These are phyloP conservation scores for Gonatopus flavifemur DNA, from an alignment of 1,140 invertebrate species.

Conservation along the genomic window DNA sequence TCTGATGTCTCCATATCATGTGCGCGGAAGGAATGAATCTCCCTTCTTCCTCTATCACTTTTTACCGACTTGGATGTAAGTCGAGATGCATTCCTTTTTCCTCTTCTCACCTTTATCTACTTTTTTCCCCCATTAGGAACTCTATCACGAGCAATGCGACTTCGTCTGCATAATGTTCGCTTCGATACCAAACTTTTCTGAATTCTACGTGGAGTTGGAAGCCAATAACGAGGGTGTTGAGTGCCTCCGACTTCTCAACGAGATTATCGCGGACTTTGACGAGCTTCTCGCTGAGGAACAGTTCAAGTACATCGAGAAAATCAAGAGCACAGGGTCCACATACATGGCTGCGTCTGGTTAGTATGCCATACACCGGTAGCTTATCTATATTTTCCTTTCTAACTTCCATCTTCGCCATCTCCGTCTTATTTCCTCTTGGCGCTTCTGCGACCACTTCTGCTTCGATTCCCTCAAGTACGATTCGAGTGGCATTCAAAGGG, in stretches of 20 bases:
- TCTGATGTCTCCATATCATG: no score
- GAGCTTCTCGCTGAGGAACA: constrained; percentile 82
- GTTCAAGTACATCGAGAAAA: constrained; percentile 94
- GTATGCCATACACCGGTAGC: constrained; percentile 3
- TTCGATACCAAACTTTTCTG: constrained; percentile 95
- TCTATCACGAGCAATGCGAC: constrained; percentile 95
- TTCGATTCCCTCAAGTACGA: no score
- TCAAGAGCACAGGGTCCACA: constrained; percentile 93
- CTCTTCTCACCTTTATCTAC: neutral
- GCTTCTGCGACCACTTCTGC: no score
- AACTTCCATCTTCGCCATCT: neutral
- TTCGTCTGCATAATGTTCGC: constrained; percentile 95
- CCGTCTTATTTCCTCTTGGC: no score
- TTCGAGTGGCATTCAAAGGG: no score
- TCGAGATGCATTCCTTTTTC: no score
- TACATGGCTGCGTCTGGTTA: constrained; percentile 96
- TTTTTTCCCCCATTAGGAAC: constrained; percentile 70
- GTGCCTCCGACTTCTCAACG: constrained; percentile 90
- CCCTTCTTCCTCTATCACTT: no score
- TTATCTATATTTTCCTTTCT: neutral
- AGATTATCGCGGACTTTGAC: constrained; percentile 97
- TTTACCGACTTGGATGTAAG: no score
- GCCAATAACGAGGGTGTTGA: constrained; percentile 94
- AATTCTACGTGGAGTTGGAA: constrained; percentile 94
- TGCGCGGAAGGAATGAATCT: no score